phyloP scores from a whole-genome alignment of 2,113 vertebrate genomes.

The Clarias gariepinus region DNA sequence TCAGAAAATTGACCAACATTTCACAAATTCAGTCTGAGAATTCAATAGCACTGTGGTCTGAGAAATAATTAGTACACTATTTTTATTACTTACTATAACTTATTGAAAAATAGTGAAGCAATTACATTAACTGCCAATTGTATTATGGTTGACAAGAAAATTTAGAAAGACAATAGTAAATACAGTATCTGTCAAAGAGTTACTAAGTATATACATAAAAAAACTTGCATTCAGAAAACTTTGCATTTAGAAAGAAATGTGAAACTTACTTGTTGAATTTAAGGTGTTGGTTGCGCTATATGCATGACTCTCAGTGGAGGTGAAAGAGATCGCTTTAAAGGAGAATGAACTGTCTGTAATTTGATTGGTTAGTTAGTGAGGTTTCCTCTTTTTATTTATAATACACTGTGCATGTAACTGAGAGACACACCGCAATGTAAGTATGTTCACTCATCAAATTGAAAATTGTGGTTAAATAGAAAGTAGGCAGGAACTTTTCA shows the following conservation, averaged over 20 bases:
- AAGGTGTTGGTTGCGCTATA: slow-evolving; percentile 18
- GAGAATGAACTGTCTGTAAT: background rate
- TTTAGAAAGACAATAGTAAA: background rate
- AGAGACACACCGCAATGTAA: background rate
- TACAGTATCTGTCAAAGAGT: background rate
- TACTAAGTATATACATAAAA: background rate
- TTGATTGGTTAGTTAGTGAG: background rate
- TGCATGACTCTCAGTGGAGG: background rate
- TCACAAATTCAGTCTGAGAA: background rate
- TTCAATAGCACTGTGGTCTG: background rate
- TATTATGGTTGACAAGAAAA: background rate
- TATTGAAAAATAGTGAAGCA: background rate
- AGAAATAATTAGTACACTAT: background rate
- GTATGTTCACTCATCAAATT: background rate
- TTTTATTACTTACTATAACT: too few species aligned
- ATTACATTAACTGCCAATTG: background rate
- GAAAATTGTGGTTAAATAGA: background rate
- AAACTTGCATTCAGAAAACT: background rate
- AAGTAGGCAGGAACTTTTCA: background rate
- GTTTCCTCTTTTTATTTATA: too few species aligned
- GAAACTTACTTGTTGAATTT: slow-evolving; percentile 55
- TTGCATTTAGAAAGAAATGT: background rate
- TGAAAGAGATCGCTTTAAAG: background rate
- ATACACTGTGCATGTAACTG: background rate
- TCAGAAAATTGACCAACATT: background rate